These are phyloP conservation scores for Euclidia mi DNA, from an alignment of 2,888 invertebrate species.

Conservation along the genomic window DNA sequence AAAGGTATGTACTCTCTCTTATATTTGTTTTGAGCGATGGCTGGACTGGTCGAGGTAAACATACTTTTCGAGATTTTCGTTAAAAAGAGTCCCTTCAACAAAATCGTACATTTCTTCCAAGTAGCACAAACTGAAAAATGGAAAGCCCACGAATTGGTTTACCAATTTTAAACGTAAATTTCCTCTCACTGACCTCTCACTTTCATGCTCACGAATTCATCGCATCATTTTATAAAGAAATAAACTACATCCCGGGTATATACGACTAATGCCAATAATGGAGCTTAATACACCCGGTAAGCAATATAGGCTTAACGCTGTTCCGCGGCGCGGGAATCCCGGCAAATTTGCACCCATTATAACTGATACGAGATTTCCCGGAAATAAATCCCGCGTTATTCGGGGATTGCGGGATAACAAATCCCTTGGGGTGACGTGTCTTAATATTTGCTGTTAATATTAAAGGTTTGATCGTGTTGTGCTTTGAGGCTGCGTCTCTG, in stretches of 20 bases:
- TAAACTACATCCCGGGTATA: slow-evolving; percentile 31
- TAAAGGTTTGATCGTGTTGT: slow-evolving; percentile 9
- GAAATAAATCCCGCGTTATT: slow-evolving; percentile 63
- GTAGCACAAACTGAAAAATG: too few species aligned
- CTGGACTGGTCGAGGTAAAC: too few species aligned
- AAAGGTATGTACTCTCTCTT: too few species aligned
- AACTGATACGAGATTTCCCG: slow-evolving; percentile 66
- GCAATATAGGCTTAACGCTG: slow-evolving; percentile 54
- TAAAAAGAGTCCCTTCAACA: too few species aligned
- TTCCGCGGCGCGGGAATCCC: slow-evolving; percentile 47
- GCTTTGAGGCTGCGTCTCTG: not conserved
- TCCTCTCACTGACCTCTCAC: not conserved
- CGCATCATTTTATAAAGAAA: slow-evolving; percentile 9
- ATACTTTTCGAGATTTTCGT: too few species aligned
- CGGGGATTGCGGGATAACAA: slow-evolving; percentile 56
- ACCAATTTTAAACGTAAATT: too few species aligned
- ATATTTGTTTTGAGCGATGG: too few species aligned
- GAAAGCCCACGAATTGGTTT: too few species aligned
- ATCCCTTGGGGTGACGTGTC: slow-evolving; percentile 56
- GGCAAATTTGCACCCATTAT: slow-evolving; percentile 75
- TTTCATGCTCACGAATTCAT: not conserved
- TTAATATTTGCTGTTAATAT: slow-evolving; percentile 50
- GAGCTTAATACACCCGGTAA: slow-evolving; percentile 48
- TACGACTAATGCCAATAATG: slow-evolving; percentile 49
- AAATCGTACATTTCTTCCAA: too few species aligned